Percentiles rank a stretch among this genome's conserved stretches.
phyloP scores from a whole-genome alignment of 2,797 vertebrate genomes.

The Notamacropus eugenii region DNA sequence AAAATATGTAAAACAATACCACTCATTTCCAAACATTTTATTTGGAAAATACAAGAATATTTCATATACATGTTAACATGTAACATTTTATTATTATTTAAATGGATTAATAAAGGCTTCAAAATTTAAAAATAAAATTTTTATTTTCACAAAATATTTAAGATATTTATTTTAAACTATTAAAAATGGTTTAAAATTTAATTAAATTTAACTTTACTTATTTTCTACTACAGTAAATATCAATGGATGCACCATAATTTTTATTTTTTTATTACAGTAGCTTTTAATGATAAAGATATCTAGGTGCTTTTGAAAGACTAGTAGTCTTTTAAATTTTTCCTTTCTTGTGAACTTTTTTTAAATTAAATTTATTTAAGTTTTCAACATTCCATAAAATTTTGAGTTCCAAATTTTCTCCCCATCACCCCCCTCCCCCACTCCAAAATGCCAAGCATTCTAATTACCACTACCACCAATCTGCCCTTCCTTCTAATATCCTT shows the following conservation, averaged over 20 bases:
- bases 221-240: background rate
- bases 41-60: background rate
- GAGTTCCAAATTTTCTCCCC: too few relatives aligned
- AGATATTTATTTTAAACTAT: background rate
- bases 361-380: too few relatives aligned
- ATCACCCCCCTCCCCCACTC: too few relatives aligned
- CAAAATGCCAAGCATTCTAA: too few relatives aligned
- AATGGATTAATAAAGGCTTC: background rate
- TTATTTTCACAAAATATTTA: background rate
- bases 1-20: background rate
- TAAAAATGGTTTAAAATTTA: background rate
- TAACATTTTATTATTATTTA: background rate
- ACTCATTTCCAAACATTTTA: background rate
- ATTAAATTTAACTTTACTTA: background rate
- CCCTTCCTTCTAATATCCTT: too few relatives aligned
- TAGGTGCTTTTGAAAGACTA: too few relatives aligned
- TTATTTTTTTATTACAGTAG: too few relatives aligned
- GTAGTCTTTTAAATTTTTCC: too few relatives aligned
- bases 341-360: too few relatives aligned
- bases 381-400: too few relatives aligned
- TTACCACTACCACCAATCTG: too few relatives aligned
- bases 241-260: background rate
- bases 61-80: background rate
- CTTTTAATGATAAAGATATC: too few relatives aligned
- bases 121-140: background rate